Evolutionary conservation across 1,140 invertebrate genomes (phyloP).

Genomic region (Zaprionus inermis): DNA sequence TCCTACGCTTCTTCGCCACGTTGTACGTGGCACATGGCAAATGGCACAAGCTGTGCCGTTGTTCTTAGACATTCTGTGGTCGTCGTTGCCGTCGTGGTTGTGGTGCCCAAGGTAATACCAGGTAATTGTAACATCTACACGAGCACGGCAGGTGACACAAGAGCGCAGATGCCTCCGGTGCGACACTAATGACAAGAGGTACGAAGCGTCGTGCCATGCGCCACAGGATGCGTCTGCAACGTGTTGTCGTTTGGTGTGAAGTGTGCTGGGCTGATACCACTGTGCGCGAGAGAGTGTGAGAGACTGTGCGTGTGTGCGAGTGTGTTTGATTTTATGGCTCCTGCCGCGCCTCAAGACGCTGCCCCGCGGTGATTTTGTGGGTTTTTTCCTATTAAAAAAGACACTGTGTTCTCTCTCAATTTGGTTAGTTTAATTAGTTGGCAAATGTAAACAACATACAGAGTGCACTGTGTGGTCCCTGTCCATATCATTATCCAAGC

Average conservation of each 20-base stretch:
- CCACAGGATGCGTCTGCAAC: slow-evolving; percentile 74
- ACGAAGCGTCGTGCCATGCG: slow-evolving; percentile 66
- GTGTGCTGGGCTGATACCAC: slow-evolving; percentile 10
- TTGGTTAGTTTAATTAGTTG: slow-evolving; percentile 66
- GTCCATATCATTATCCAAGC: neutral
- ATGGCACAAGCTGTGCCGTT: slow-evolving; percentile 47
- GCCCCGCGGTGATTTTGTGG: slow-evolving; percentile 71
- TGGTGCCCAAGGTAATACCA: slow-evolving; percentile 54
- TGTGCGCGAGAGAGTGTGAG: slow-evolving; percentile 25
- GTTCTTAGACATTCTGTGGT: slow-evolving; percentile 74
- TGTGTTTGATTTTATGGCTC: slow-evolving; percentile 51
- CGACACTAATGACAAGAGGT: slow-evolving; percentile 66
- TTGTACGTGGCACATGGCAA: slow-evolving; percentile 8
- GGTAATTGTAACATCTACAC: slow-evolving; percentile 70
- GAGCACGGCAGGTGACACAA: slow-evolving; percentile 69
- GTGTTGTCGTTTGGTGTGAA: slow-evolving; percentile 46
- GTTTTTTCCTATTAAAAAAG: slow-evolving; percentile 70
- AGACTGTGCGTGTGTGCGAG: slow-evolving; percentile 37
- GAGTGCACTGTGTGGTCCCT: slow-evolving; percentile 1
- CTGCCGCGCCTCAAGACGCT: slow-evolving; percentile 55
- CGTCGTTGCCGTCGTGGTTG: slow-evolving; percentile 28
- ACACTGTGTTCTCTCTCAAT: slow-evolving; percentile 48
- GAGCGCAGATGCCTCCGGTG: slow-evolving; percentile 51
- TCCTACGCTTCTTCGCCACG: neutral
- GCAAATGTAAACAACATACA: slow-evolving; percentile 39